These are phyloP conservation scores for Siniperca undulata DNA, from an alignment of 2,797 vertebrate species.

Conservation along the genomic window DNA sequence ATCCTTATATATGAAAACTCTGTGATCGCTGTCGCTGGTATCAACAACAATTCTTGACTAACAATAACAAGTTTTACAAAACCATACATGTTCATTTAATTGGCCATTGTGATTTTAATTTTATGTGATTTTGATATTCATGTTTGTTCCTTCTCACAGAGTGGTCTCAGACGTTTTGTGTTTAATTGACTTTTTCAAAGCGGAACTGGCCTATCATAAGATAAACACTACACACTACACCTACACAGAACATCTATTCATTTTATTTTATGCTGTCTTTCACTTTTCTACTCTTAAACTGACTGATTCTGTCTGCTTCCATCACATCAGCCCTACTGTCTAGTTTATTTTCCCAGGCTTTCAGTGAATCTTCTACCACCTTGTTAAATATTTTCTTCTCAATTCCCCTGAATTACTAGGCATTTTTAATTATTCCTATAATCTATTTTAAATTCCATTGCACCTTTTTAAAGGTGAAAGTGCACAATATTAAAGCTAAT, in stretches of 20 bases:
- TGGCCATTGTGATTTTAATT: not conserved
- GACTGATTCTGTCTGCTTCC: not conserved
- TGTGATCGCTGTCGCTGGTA: not conserved
- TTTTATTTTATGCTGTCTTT: slow-evolving; percentile 8
- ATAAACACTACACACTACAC: not conserved
- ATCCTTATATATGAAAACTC: not conserved
- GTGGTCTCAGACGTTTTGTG: too few relatives aligned
- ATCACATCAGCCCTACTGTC: not conserved
- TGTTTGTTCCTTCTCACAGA: too few relatives aligned
- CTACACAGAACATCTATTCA: not conserved
- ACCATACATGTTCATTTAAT: not conserved
- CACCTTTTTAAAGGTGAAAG: not conserved
- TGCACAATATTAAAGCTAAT: not conserved
- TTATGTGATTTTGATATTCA: not conserved
- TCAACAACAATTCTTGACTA: not conserved
- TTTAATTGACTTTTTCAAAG: too few relatives aligned
- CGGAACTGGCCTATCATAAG: not conserved
- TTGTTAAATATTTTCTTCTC: slow-evolving; percentile 4
- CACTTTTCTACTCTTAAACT: not conserved
- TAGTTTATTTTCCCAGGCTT: not conserved
- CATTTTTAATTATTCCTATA: not conserved
- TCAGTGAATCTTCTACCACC: slow-evolving; percentile 1
- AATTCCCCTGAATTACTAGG: not conserved
- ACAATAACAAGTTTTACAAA: not conserved
- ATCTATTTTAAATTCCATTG: not conserved